Percentiles rank a stretch among this genome's conserved stretches.
Evolutionary conservation across 2,113 vertebrate genomes (phyloP).

Genomic region (Phaethornis superciliosus): DNA sequence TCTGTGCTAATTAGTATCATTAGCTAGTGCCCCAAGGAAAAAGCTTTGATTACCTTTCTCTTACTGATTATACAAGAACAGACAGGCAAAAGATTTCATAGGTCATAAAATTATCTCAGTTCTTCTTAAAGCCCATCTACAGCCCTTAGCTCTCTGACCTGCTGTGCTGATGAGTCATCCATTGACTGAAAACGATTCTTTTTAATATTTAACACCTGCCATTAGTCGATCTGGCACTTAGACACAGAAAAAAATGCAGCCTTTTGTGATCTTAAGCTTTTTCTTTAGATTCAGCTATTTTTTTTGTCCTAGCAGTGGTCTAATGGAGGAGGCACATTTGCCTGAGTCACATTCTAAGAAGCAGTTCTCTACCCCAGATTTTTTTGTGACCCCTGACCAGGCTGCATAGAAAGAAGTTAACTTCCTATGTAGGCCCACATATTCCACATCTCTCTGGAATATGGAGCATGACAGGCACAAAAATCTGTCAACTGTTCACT

Average conservation of each 20-base stretch:
- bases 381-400: neutral
- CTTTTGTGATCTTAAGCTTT: neutral
- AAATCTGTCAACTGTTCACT: neutral
- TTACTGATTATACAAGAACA: conserved; percentile 41
- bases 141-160: conserved; percentile 21
- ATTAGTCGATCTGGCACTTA: neutral
- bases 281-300: neutral
- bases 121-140: conserved; percentile 15
- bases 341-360: neutral
- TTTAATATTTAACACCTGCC: neutral
- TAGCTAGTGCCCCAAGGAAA: conserved; percentile 28
- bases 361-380: neutral
- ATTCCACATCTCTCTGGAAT: neutral
- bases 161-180: conserved; percentile 37
- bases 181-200: neutral
- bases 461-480: neutral
- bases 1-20: conserved; percentile 53
- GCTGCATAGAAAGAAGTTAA: neutral
- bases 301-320: neutral
- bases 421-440: neutral
- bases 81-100: conserved; percentile 1
- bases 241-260: neutral
- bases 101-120: conserved; percentile 27
- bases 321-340: neutral
- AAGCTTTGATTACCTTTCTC: conserved; percentile 41